Percentiles rank a stretch among this genome's conserved stretches.
Evolutionary conservation across 2,888 invertebrate genomes (phyloP).

Genomic region (Theodoxus fluviatilis): DNA sequence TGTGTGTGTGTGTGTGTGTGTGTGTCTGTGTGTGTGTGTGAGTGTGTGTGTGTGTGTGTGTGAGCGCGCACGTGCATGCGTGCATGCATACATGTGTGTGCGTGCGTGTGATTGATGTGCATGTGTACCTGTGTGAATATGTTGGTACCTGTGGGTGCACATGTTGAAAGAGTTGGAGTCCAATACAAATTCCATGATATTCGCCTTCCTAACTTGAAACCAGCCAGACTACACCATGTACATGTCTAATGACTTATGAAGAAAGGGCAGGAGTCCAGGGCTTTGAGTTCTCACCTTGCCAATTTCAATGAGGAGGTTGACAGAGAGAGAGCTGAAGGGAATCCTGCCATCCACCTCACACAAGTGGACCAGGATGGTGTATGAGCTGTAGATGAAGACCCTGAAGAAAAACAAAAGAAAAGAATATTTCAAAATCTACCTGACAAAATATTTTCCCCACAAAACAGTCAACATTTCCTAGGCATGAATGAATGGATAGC

Average conservation of each 20-base stretch:
- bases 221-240: no score
- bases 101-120: not conserved
- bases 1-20: conserved; percentile 2
- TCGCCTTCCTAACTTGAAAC: no score
- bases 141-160: not conserved
- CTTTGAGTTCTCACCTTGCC: conserved; percentile 57
- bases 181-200: no score
- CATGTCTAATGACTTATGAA: no score
- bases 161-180: conserved; percentile 22
- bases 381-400: conserved; percentile 59
- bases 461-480: no score
- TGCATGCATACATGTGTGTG: not conserved
- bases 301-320: conserved; percentile 57
- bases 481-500: no score
- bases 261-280: no score
- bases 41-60: not conserved
- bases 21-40: not conserved
- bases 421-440: no score
- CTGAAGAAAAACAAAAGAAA: conserved; percentile 38
- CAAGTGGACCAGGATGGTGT: conserved; percentile 59
- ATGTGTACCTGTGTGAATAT: not conserved
- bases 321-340: conserved; percentile 59
- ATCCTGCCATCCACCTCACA: conserved; percentile 58
- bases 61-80: not conserved
- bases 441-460: no score